Conservation (phyloP, 2,888 invertebrate species). For the Antheraea yamamai region DNA sequence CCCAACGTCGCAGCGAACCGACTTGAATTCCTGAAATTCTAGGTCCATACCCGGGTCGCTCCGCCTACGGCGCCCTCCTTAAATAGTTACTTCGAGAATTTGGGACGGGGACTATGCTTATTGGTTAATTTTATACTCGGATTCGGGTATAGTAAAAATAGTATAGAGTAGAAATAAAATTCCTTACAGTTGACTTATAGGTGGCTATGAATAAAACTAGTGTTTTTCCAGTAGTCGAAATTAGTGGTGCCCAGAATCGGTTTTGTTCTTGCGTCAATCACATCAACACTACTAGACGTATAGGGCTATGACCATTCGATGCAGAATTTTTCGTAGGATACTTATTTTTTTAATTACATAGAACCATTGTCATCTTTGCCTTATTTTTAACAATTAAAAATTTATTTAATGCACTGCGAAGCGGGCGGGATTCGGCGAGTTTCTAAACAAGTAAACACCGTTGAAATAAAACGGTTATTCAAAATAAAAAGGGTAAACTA, state of each 20-base stretch:
- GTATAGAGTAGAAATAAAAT: background rate
- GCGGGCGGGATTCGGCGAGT: too few species aligned
- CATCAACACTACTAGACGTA: background rate
- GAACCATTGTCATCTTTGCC: background rate
- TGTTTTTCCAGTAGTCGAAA: too few species aligned
- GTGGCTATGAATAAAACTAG: background rate
- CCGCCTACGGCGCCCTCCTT: conserved; percentile 34
- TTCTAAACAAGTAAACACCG: background rate
- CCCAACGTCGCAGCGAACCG: background rate
- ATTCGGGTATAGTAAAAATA: background rate
- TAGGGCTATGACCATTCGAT: background rate
- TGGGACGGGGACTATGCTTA: conserved; percentile 43
- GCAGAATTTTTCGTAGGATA: background rate
- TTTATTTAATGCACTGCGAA: too few species aligned
- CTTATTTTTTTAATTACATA: background rate
- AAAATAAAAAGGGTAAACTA: conserved; percentile 25
- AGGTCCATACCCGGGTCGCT: conserved; percentile 27
- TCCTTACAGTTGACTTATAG: background rate
- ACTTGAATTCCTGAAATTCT: conserved; percentile 41
- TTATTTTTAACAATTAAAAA: background rate
- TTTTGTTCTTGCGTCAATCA: background rate
- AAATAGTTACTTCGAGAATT: conserved; percentile 42
- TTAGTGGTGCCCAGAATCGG: too few species aligned
- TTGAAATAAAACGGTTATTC: conserved; percentile 23
- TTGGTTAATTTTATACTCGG: conserved; percentile 35